Base-by-base conservation (phyloP, 1,140 invertebrate species). In the Bradysia coprophila region DNA sequence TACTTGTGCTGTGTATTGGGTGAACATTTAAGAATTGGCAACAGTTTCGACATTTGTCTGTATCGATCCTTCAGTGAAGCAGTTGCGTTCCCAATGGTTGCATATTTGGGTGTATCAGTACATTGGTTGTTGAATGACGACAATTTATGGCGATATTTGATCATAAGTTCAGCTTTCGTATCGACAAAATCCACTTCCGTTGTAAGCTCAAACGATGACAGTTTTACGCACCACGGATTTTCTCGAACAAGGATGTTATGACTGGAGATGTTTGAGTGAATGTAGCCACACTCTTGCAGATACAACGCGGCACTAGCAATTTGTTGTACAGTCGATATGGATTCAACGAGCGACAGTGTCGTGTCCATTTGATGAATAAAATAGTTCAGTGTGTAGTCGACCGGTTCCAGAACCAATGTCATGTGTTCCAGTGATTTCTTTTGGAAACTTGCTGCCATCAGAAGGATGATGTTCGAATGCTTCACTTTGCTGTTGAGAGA, bases 221-320 rank as follows among this genome's bases (percentile, higher is more conserved):
- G 21, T 42, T 45, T 45, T 11, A 36, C 41, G 5, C 13, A 15
- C 15, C 18, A 21, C 11, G 36, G 13, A 11, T 39, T 6, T 6
- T 42, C n/a, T 18, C 44, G 28, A 21, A 45, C 24, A 2, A 45
- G 21, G 22, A 45, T 32, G 19, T 15, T 23, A n/a, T 42, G 36
- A 21, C 21, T 39, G 8, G 22, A 38, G 11, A 45, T 43, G n/a
- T 45, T 45, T 20, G 44, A 42, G 37, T 45, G 44, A 21, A 39
- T 33, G 16, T 31, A 34, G 32, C 40, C 44, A 39, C 20, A 34
- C 15, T 42, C 41, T 21, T 45, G 41, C 6, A 45, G 16, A 39
- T 45, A 45, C 6, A 18, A 9, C 9, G 31, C 20, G 21, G 44
- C 44, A 5, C 21, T 33, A 2, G 28, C 31, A 9, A 45, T 34